Evolutionary conservation across 2,113 vertebrate genomes (phyloP), one percentile per base, ranked within the genome.

Genomic region (Cyprinodon tularosa): DNA sequence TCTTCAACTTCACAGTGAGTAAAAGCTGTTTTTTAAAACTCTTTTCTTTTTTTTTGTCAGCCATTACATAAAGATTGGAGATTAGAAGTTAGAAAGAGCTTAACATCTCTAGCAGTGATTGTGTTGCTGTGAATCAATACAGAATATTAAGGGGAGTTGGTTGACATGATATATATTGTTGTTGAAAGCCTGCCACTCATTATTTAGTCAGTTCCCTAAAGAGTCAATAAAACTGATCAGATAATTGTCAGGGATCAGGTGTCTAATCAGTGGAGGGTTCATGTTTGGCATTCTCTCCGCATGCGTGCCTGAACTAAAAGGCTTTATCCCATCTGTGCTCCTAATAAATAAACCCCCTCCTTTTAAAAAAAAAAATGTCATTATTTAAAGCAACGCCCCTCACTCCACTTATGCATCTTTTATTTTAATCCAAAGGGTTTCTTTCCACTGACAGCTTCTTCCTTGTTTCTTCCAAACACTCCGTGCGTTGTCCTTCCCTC

Each of bases 401-500:
- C 17, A 37, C n/a, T 7, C 57, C 13, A 8, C 64, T 48, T 12
- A 3, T 70, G 42, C 40, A 66, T 69, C 39, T 44, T 62, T 74
- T 57, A 68, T 45, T 72, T 60, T 20, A 15, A 59, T 75, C 77
- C 38, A 68, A 85, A 13, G 82, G 78, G 68, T 84, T 77, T 74
- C 64, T 84, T 77, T 74, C 64, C 75, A 72, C 60, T 36, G 74
- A 39, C 62, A 76, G 78, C 72, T 84, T 76, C 86, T 88, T 91
- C 90, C 86, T 91, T 83, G 86, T 84, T 71, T 82, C 82, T 80
- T 67, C 71, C 82, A 83, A 88, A 89, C 74, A 80, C 78, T 74
- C 68, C 15, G 0, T 61, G 79, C 76, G 84, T 88, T 85, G 83
- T 68, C 44, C 66, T 83, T 72, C 76, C 53, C 85, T 71, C 68